Percentiles rank a stretch among this genome's conserved stretches.
Conservation (phyloP, 2,113 vertebrate genomes). For the Pteronura brasiliensis region DNA sequence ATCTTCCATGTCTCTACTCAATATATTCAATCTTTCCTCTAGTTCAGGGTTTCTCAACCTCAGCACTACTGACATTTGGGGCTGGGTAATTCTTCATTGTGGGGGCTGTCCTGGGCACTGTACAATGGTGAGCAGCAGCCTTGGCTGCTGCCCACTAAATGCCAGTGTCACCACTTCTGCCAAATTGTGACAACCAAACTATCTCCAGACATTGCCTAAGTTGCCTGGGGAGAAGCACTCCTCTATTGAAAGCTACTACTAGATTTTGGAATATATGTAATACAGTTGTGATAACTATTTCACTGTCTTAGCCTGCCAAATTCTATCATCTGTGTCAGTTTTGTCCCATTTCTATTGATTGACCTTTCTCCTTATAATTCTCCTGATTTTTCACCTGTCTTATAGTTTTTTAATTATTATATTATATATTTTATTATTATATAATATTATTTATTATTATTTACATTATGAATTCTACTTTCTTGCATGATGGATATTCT, state of each 20-base stretch:
- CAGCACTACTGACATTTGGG: not conserved
- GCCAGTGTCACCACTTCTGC: not conserved
- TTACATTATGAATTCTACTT: conserved; percentile 8
- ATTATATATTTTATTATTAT: not conserved
- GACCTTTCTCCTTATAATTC: not conserved
- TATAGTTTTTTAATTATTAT: not conserved
- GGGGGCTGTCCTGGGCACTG: not conserved
- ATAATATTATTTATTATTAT: not conserved
- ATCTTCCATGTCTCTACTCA: not conserved
- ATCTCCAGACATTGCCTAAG: not conserved
- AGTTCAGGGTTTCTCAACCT: not conserved
- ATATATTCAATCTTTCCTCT: not conserved
- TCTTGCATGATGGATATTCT: not conserved
- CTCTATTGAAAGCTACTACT: not conserved
- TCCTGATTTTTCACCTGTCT: not conserved
- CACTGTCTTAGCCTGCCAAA: not conserved
- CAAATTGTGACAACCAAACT: not conserved
- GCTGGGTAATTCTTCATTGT: not conserved
- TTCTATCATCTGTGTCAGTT: not conserved
- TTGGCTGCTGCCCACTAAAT: not conserved
- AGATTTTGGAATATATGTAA: not conserved
- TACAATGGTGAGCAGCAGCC: not conserved
- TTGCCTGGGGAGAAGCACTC: not conserved
- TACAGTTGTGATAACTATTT: not conserved
- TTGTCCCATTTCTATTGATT: not conserved